These are phyloP conservation scores for Sisor rabdophorus DNA, from an alignment of 2,113 vertebrate genomes.

Conservation along the genomic window DNA sequence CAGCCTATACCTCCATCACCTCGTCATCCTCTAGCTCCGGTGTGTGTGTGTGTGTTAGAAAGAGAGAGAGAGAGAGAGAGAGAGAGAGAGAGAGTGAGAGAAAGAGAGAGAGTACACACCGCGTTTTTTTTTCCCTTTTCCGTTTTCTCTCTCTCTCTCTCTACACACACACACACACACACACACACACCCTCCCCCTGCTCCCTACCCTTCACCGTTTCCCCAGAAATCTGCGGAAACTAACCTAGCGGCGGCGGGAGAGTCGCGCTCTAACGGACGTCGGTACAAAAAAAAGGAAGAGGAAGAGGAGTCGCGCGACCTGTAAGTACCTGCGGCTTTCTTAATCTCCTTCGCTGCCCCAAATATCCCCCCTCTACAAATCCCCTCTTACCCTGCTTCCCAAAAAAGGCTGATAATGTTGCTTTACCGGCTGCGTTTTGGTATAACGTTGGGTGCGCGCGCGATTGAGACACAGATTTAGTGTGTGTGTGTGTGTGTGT, in stretches of 20 bases:
- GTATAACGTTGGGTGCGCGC: not conserved
- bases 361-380: not conserved
- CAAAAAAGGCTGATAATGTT: not conserved
- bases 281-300: not conserved
- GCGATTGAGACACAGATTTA: not conserved
- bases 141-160: not conserved
- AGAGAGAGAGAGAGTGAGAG: not conserved
- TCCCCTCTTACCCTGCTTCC: not conserved
- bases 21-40: slow-evolving; percentile 35
- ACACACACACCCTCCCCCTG: not conserved
- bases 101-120: not conserved
- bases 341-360: not conserved
- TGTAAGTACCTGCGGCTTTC: slow-evolving; percentile 17
- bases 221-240: slow-evolving; percentile 24
- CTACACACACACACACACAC: too few relatives aligned
- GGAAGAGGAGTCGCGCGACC: slow-evolving; percentile 1
- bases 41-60: not conserved
- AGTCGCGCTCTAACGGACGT: slow-evolving; percentile 16
- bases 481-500: not conserved
- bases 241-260: slow-evolving; percentile 15
- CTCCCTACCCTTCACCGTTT: slow-evolving; percentile 17
- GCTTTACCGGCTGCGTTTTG: slow-evolving; percentile 5
- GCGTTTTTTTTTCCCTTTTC: not conserved
- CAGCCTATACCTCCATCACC: slow-evolving; percentile 45
- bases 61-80: not conserved